Conservation (phyloP, 2,113 vertebrate genomes). For the Engraulis encrasicolus region DNA sequence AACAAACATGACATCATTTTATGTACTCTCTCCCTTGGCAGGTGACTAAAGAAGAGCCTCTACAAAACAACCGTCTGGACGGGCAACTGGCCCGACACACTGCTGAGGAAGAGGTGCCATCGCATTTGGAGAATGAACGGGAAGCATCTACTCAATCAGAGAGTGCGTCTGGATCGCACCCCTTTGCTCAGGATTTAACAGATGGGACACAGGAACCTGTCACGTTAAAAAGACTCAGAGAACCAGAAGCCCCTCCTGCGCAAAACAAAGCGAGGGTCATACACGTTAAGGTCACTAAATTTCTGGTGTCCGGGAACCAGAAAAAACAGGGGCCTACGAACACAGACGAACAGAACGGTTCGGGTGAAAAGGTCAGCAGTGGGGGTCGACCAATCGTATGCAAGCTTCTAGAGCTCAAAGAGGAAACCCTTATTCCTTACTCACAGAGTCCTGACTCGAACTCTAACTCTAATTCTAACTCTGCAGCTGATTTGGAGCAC, state of each 20-base stretch:
- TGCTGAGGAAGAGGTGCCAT: neutral
- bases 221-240: neutral
- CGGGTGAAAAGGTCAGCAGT: neutral
- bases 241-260: neutral
- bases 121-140: neutral
- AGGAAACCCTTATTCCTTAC: slow-evolving; percentile 26
- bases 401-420: slow-evolving; percentile 15
- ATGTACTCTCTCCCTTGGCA: neutral
- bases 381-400: slow-evolving; percentile 22
- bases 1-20: slow-evolving; percentile 11
- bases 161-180: neutral
- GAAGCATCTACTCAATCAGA: neutral
- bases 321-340: neutral
- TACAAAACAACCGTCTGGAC: neutral
- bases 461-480: no score
- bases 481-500: neutral
- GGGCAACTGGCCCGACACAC: neutral
- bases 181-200: neutral
- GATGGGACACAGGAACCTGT: neutral
- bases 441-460: neutral
- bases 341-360: neutral
- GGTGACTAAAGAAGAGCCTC: neutral
- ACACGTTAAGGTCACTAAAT: neutral
- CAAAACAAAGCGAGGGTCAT: neutral
- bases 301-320: neutral